phyloP scores from a whole-genome alignment of 1,140 invertebrate species.

The Lordiphosa stackelbergi region DNA sequence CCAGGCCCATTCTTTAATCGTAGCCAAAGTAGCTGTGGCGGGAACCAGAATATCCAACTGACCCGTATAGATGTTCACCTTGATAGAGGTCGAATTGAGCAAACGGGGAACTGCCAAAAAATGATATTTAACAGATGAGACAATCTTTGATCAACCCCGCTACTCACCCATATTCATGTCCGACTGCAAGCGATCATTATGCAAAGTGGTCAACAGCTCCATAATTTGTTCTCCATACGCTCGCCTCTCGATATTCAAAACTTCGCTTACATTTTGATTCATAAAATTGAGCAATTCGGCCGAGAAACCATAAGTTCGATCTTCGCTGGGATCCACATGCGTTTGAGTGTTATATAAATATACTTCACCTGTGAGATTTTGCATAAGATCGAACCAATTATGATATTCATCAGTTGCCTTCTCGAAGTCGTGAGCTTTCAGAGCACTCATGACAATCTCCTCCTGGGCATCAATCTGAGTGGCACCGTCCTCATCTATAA shows the following conservation, averaged over 20 bases:
- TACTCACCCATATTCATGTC: constrained; percentile 82
- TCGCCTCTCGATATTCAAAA: constrained; percentile 80
- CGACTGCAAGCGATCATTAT: constrained; percentile 89
- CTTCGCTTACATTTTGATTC: constrained; percentile 83
- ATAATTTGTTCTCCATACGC: constrained; percentile 78
- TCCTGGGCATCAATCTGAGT: constrained; percentile 58
- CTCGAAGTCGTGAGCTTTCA: constrained; percentile 27
- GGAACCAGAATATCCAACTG: constrained; percentile 84
- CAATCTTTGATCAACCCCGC: background rate
- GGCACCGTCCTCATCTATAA: constrained; percentile 81
- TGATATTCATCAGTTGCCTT: constrained; percentile 25
- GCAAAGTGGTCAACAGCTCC: constrained; percentile 84
- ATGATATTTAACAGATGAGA: background rate
- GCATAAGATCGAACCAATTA: constrained; percentile 16
- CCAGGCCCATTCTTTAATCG: constrained; percentile 86
- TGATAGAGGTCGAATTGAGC: constrained; percentile 81
- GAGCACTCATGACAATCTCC: constrained; percentile 79
- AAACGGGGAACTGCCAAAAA: constrained; percentile 83
- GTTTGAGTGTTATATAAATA: constrained; percentile 48
- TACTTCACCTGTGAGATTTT: constrained; percentile 34
- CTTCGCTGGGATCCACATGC: constrained; percentile 37
- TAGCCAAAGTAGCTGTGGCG: constrained; percentile 81
- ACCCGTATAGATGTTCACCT: constrained; percentile 63
- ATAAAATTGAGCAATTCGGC: constrained; percentile 80
- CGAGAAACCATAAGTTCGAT: constrained; percentile 48